Percentiles rank a stretch among this genome's conserved stretches.
Conservation (phyloP, 2,113 vertebrate genomes). For the Ictalurus furcatus region DNA sequence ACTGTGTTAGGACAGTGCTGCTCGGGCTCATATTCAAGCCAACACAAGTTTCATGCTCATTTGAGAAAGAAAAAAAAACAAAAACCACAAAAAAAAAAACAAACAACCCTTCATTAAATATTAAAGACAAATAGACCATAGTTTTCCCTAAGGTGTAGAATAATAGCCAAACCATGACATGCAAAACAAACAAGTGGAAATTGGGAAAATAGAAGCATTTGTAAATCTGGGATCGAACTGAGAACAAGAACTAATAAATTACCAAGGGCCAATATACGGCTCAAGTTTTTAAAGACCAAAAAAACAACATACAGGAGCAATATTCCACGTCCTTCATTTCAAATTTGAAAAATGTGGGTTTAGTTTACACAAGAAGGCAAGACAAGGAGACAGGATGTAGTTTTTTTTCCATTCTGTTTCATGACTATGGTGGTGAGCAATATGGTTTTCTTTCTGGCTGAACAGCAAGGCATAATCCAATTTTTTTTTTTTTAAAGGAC, state of each 20-base stretch:
- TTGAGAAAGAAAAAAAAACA: too few relatives aligned
- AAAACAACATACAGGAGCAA: neutral
- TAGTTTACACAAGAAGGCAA: slow-evolving; percentile 32
- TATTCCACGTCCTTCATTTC: neutral
- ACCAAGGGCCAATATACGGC: neutral
- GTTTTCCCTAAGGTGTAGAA: too few relatives aligned
- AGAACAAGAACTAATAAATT: neutral
- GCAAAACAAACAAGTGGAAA: slow-evolving; percentile 18
- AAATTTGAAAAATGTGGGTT: neutral
- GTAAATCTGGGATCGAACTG: neutral
- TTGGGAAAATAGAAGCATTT: neutral
- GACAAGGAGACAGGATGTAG: neutral
- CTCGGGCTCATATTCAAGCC: neutral
- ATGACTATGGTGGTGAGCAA: slow-evolving; percentile 33
- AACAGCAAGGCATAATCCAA: neutral
- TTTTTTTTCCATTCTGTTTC: neutral
- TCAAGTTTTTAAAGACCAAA: neutral
- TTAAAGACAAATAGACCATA: neutral
- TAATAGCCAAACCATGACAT: slow-evolving; percentile 7
- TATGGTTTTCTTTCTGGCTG: slow-evolving; percentile 39
- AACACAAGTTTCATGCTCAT: slow-evolving; percentile 16
- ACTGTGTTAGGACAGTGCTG: slow-evolving; percentile 8
- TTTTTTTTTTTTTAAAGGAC: neutral
- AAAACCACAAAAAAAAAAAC: neutral
- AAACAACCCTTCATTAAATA: neutral